Base-by-base conservation (phyloP, 2,797 vertebrate genomes). In the Xenopus petersii region DNA sequence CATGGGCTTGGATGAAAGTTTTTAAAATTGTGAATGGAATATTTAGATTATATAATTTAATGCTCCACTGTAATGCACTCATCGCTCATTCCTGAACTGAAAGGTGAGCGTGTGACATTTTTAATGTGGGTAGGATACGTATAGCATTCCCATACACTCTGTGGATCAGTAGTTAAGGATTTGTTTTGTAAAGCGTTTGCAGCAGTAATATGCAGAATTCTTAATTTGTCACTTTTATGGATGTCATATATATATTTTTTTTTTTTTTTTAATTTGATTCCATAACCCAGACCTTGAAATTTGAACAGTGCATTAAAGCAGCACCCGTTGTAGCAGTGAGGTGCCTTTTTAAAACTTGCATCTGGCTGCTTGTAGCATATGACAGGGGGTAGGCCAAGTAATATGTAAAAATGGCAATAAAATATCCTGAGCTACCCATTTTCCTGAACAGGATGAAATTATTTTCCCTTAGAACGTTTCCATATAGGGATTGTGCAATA, bases 401-500 rank as follows among this genome's bases (percentile, higher is more conserved):
- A 36, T 73, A 58, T 33, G 63, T 76, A 42, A 48, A 59, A 17
- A 26, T 66, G n/a, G 64, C 69, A 62, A 62, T 46, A 12, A 60
- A 42, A 42, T 42, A 12, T 51, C 5, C 49, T 51, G 49, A 51
- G 49, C 49, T 51, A 10, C 15, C 49, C 11, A 12, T 51, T 30
- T 15, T 51, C 12, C 49, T 51, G 49, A 0, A 51, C 49, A 12
- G 49, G 15, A 51, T 51, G 4, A 51, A 51, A 12, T 51, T 51
- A 4, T 13, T 55, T 55, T 55, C 12, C 15, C 54, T 33, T 42
- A 36, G 10, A 6, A 13, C 8, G 10, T 68, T 54, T 64, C 70
- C 63, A 70, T 9, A 30, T n/a, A 65, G 12, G 70, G 63, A 54
- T 72, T 54, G 71, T 78, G 75, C 70, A 78, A 78, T 73, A 73